Evolutionary conservation across 2,797 vertebrate genomes (phyloP).

Genomic region (Clarias platycephalus): DNA sequence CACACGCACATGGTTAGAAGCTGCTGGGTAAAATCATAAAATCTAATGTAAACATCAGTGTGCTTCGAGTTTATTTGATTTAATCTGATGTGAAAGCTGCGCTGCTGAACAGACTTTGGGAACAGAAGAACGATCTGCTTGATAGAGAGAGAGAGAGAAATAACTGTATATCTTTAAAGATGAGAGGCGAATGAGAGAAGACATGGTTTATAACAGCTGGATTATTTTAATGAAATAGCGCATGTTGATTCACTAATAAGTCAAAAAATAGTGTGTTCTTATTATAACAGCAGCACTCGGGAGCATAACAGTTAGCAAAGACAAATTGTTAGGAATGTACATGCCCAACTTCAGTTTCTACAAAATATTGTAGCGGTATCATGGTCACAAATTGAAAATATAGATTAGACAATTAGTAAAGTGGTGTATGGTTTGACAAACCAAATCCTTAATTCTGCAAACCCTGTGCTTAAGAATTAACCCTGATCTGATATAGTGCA

Average conservation of each 20-base stretch:
- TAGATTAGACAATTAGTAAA: background rate
- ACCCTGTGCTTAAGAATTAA: background rate
- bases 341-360: background rate
- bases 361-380: background rate
- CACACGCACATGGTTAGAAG: constrained; percentile 11
- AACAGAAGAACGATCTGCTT: background rate
- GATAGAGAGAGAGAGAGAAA: background rate
- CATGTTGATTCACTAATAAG: background rate
- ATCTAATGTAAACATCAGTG: constrained; percentile 55
- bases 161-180: background rate
- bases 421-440: background rate
- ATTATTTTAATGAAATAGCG: background rate
- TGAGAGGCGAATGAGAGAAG: background rate
- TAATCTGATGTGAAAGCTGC: constrained; percentile 64
- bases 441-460: background rate
- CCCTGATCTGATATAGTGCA: background rate
- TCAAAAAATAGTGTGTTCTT: background rate
- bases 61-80: constrained; percentile 55
- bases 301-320: background rate
- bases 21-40: constrained; percentile 29
- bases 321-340: background rate
- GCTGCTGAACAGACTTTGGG: constrained; percentile 8
- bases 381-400: background rate
- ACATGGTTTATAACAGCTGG: background rate
- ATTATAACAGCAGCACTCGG: background rate